Evolutionary conservation across 2,113 vertebrate species (phyloP), one percentile per base, ranked within the genome.

Genomic region (Hemiscyllium ocellatum): DNA sequence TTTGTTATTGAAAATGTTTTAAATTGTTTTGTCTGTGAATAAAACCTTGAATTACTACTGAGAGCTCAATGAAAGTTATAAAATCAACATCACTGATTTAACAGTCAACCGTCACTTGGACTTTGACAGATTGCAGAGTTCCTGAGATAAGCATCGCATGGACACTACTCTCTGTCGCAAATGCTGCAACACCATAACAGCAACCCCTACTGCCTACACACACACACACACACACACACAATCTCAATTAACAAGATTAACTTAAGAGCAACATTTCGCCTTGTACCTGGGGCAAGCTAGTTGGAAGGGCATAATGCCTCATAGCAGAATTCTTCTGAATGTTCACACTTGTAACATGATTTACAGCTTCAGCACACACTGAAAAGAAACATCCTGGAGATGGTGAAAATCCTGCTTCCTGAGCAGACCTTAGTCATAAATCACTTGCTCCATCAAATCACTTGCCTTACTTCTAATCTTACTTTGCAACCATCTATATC

Each of bases 391-490:
- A 17, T 68, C 61, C 33, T 37, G 17, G 61, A 93, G 33, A 66
- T 37, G 61, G 61, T 93, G 89, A 68, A 61, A 93, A 68, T 66
- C 2, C 89, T 93, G 33, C 61, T 93, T 93, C 89, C n/a, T 66
- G 89, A 93, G 65, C 61, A 22, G 56, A 37, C n/a, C 61, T 19
- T 19, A 66, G 61, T 61, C 13, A 91, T 65, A 65, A 91, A 93
- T 93, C 89, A 93, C 4, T 33, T 93, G 61, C 89, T 93, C 61
- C n/a, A 93, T 7, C 89, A 93, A 93, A 93, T 52, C 85, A 52
- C 80, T 83, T n/a, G 37, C 80, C 80, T 83, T 66, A 24, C 33
- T 93, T 65, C 66, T 93, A 66, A 37, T 93, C 65, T 68, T 61
- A 68, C 17, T 68, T 65, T 37, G 89, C 33, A 93, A 93, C n/a